Evolutionary conservation across 53 echinoderm and acorn worm species (phyloP), one percentile per base, ranked within the genome.

Genomic region (Luidia sarsii): DNA sequence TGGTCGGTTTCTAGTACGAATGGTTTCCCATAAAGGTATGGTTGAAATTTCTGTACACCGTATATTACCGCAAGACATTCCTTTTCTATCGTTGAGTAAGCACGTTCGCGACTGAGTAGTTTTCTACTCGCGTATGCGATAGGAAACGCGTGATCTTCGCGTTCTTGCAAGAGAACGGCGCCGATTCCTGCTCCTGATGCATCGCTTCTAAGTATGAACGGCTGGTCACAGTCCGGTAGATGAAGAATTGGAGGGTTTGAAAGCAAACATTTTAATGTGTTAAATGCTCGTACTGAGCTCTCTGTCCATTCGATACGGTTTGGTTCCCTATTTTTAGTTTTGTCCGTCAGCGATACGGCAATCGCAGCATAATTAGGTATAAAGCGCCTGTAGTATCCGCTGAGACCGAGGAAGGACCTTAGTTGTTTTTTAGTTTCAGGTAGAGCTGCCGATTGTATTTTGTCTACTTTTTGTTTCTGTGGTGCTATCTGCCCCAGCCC

Each of bases 311-410:
- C 20, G 18, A 83, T 45, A 33, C 36, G 70, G 31, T 83, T 83
- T 18, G 83, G 83, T 30, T 70, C 69, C 30, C 57, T 56, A 11
- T 24, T 39, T 23, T 57, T 48, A 3, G 83, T 83, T 20, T 31
- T 28, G 35, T 70, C 59, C 7, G 83, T 83, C 13, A 70, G 25
- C 4, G 61, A 71, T 10, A 16, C 23, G 14, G 83, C 83, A 0
- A 83, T 83, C 5, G 62, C 49, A 4, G 83, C 83, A 59, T 70
- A 83, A 21, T 83, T 83, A 0, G 83, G 57, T 10, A 69, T 69
- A 34, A 83, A 83, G 14, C 71, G 57, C 31, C 83, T 0, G 33
- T 83, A 83, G 61, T 83, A 69, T 14, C 59, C 46, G 8, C 59
- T 60, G 41, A 70, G n/a, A 8, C 83, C 83, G 10, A 69, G 61